Conservation (phyloP, 2,888 invertebrate genomes). For the Cheilosia impressa region DNA sequence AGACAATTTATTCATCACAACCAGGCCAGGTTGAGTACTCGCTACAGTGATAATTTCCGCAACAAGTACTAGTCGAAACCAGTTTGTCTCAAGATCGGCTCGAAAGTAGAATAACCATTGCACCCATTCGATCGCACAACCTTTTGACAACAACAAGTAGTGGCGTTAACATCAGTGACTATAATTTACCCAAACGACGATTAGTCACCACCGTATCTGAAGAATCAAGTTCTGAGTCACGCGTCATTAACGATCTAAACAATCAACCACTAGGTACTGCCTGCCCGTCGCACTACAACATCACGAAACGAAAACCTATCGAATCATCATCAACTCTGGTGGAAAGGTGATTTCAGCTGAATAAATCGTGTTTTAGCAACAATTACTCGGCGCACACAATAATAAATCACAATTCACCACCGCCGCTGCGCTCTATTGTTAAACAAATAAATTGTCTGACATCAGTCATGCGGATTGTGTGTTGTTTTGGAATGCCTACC, state of each 20-base stretch:
- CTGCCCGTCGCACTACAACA: background rate
- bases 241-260: conserved; percentile 63
- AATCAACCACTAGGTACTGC: conserved; percentile 21
- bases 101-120: no score
- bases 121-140: no score
- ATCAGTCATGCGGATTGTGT: conserved; percentile 42
- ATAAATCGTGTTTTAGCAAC: conserved; percentile 29
- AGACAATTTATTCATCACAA: conserved; percentile 10
- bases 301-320: conserved; percentile 4
- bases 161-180: background rate
- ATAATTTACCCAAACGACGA: background rate
- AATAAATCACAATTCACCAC: conserved; percentile 37
- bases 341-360: conserved; percentile 34
- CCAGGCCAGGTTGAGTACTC: background rate
- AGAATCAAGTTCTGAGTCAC: conserved; percentile 38
- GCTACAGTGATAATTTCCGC: background rate
- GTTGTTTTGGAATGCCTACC: background rate
- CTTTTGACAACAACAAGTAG: background rate
- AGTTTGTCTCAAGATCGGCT: background rate
- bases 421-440: conserved; percentile 10
- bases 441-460: conserved; percentile 56
- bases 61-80: background rate
- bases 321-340: conserved; percentile 19
- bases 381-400: conserved; percentile 34
- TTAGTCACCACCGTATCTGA: conserved; percentile 41